Percentiles rank a stretch among this genome's conserved stretches.
These are phyloP conservation scores for Strigamia transsilvanica DNA, from an alignment of 2,888 invertebrate genomes.

Conservation along the genomic window DNA sequence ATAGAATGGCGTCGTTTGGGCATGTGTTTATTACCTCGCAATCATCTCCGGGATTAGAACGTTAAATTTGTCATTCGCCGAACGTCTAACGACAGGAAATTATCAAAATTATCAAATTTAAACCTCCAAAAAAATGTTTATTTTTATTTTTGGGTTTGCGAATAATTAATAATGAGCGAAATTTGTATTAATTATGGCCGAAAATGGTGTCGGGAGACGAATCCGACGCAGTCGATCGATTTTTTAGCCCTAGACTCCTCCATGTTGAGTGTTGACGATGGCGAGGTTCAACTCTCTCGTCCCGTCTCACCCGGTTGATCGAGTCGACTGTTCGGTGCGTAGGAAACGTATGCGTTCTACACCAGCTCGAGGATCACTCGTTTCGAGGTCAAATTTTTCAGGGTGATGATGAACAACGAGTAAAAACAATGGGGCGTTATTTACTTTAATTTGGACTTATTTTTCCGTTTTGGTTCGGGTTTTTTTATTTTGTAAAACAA, in stretches of 20 bases:
- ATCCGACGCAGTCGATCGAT: neutral
- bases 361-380: neutral
- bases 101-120: neutral
- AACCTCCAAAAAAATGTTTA: no score
- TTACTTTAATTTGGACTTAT: neutral
- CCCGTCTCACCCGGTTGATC: neutral
- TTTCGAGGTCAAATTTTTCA: constrained; percentile 41
- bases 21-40: neutral
- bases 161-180: neutral
- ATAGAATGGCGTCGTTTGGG: neutral
- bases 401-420: neutral
- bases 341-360: constrained; percentile 1
- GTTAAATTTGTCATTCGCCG: neutral
- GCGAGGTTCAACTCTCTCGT: neutral
- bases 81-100: neutral
- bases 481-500: neutral
- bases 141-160: no score
- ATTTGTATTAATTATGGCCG: neutral
- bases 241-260: constrained; percentile 11
- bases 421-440: neutral
- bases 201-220: neutral
- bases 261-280: neutral
- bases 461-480: neutral
- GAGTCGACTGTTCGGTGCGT: constrained; percentile 44
- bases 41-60: no score